Conservation (phyloP, 2,113 vertebrate species). For the Bungarus multicinctus region DNA sequence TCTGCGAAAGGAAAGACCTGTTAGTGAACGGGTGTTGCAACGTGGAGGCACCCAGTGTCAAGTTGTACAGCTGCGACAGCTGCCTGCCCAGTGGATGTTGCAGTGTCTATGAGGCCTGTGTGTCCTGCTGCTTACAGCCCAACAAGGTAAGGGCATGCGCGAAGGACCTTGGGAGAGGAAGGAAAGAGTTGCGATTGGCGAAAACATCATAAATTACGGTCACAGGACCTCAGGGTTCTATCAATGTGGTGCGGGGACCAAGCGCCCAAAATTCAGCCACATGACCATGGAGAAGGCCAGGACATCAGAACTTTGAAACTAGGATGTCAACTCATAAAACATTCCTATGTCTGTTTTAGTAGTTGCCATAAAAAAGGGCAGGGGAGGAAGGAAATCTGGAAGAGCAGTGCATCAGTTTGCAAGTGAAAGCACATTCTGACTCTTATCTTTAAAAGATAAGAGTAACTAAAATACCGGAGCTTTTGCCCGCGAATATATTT, state of each 20-base stretch:
- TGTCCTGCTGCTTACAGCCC: constrained; percentile 96
- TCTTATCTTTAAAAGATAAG: no score
- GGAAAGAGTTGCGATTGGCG: not conserved
- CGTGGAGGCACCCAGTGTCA: constrained; percentile 71
- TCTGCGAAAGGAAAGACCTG: constrained; percentile 91
- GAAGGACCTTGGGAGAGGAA: not conserved
- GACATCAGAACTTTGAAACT: not conserved
- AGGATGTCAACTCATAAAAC: not conserved
- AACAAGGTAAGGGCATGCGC: constrained; percentile 77
- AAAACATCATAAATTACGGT: not conserved
- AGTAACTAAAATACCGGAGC: no score
- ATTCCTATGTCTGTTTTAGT: no score
- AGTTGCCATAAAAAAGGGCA: no score
- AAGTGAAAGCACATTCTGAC: no score
- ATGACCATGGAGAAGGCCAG: not conserved
- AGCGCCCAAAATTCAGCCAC: not conserved
- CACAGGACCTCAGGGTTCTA: not conserved
- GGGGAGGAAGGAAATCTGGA: no score
- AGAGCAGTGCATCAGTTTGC: no score
- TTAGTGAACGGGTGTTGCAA: constrained; percentile 93
- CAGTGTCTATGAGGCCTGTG: constrained; percentile 88
- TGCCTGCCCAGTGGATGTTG: constrained; percentile 92
- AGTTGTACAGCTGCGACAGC: constrained; percentile 85
- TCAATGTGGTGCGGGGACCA: not conserved
- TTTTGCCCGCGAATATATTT: no score